phyloP scores from a whole-genome alignment of 2,797 vertebrate genomes.

The Macropus fuliginosus region DNA sequence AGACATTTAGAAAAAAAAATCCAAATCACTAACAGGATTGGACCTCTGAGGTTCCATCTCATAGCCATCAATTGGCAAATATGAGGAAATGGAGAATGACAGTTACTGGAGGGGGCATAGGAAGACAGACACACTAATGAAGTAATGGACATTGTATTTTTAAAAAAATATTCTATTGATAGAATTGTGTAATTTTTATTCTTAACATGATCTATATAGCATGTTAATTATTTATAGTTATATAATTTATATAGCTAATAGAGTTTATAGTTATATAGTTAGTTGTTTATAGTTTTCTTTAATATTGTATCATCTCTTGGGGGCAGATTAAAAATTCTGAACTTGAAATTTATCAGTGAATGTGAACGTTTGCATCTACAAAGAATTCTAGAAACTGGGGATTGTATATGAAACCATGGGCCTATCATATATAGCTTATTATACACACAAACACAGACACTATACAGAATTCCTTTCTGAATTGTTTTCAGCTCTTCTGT shows the following conservation, averaged over 20 bases:
- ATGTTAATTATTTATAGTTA: too few relatives aligned
- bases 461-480: neutral
- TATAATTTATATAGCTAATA: too few relatives aligned
- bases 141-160: neutral
- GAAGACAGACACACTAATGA: neutral
- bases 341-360: neutral
- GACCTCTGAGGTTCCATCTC: neutral
- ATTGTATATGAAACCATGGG: neutral
- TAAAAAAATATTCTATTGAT: neutral
- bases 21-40: neutral
- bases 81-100: too few relatives aligned
- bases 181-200: neutral
- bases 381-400: neutral
- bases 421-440: neutral
- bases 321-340: neutral
- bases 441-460: too few relatives aligned
- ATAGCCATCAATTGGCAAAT: neutral
- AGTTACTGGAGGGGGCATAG: neutral
- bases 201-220: neutral
- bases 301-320: neutral
- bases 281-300: too few relatives aligned
- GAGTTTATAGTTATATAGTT: too few relatives aligned
- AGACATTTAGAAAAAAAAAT: neutral
- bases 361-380: neutral
- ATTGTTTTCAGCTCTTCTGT: neutral